Percentiles rank a stretch among this genome's conserved stretches.
These are phyloP conservation scores for Mnemiopsis leidyi DNA, from an alignment of 37 sponge, comb jelly and placozoan species.

Conservation along the genomic window DNA sequence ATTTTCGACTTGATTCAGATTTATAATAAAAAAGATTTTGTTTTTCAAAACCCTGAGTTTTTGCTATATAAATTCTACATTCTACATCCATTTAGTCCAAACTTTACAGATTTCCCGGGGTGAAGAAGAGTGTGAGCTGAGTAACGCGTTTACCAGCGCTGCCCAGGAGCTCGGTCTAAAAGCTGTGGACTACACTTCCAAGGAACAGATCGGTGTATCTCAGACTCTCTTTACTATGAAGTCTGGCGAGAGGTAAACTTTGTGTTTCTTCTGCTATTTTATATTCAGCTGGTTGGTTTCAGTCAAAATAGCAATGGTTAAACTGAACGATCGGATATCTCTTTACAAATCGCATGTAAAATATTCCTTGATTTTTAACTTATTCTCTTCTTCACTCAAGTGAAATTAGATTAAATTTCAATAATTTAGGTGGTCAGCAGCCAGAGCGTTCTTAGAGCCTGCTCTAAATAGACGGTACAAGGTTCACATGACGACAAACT, in stretches of 20 bases:
- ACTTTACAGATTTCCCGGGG: constrained; percentile 3
- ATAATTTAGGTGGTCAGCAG: constrained; percentile 45
- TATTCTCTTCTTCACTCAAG: not conserved
- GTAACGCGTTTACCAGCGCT: not conserved
- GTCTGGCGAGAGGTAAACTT: not conserved
- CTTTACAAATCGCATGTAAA: no score
- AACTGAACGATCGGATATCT: no score
- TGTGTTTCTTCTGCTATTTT: no score
- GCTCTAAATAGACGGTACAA: constrained; percentile 27
- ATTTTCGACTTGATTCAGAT: no score
- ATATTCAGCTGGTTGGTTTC: no score
- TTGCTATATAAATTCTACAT: no score
- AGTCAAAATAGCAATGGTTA: no score
- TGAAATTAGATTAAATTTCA: no score
- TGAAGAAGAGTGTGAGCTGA: not conserved
- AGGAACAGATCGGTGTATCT: constrained; percentile 26
- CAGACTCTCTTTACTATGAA: constrained; percentile 32
- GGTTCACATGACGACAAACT: constrained; percentile 52
- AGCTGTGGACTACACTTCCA: not conserved
- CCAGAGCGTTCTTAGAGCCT: constrained; percentile 35
- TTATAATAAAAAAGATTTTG: no score
- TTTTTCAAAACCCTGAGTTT: no score
- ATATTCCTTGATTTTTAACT: no score
- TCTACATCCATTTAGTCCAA: no score
- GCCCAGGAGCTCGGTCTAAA: constrained; percentile 39